Conservation (phyloP, 2,797 vertebrate species). For the Microhierax caerulescens region DNA sequence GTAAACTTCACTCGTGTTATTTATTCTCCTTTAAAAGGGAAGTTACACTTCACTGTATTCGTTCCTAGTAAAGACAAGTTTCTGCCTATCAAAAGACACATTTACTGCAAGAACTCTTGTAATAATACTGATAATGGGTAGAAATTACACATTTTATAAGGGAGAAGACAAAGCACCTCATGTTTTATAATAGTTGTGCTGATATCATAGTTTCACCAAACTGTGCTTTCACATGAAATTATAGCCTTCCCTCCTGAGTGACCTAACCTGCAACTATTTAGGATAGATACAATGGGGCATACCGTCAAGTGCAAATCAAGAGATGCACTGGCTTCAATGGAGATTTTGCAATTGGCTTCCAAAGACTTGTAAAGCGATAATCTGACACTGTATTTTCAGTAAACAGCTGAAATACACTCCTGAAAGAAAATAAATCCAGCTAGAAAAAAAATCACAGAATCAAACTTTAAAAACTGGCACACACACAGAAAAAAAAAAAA, state of each 20-base stretch:
- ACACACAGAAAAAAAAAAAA: not conserved
- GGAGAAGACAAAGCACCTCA: slow-evolving; percentile 48
- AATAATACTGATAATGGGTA: slow-evolving; percentile 56
- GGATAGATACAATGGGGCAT: not conserved
- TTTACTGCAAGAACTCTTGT: slow-evolving; percentile 37
- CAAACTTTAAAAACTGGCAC: not conserved
- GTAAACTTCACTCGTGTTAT: slow-evolving; percentile 60
- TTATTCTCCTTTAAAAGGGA: slow-evolving; percentile 60
- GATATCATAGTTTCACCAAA: slow-evolving; percentile 61
- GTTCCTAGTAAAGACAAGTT: slow-evolving; percentile 43
- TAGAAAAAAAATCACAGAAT: not conserved
- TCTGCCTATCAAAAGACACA: slow-evolving; percentile 52
- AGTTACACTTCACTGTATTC: slow-evolving; percentile 34
- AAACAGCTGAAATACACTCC: not conserved
- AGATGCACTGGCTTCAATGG: not conserved
- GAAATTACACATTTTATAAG: slow-evolving; percentile 64
- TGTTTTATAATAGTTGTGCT: slow-evolving; percentile 44
- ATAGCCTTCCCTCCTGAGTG: slow-evolving; percentile 36
- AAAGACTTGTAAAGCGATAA: not conserved
- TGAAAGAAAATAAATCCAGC: not conserved
- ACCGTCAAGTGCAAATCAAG: slow-evolving; percentile 25
- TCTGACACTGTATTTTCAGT: not conserved
- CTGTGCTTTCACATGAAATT: slow-evolving; percentile 58
- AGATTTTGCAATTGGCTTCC: slow-evolving; percentile 4
- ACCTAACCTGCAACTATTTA: slow-evolving; percentile 53